A percentile compares a stretch with the other conserved stretches of the same genome.
These are phyloP conservation scores for Dascyllus trimaculatus DNA, from an alignment of 2,113 vertebrate species.

Conservation along the genomic window DNA sequence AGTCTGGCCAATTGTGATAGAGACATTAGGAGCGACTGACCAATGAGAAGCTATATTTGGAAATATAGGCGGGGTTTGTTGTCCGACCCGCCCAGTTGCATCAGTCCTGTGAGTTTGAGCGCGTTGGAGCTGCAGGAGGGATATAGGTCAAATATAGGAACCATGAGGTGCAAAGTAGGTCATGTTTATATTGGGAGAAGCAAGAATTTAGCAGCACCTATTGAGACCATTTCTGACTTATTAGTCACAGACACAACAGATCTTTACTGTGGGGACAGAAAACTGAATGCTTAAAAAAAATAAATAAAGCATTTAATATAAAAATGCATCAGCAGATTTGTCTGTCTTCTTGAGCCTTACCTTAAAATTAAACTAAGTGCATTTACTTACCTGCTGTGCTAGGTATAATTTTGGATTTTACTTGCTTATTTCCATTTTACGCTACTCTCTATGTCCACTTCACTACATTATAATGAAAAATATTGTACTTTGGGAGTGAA, in stretches of 20 bases:
- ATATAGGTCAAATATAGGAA: slow-evolving; percentile 51
- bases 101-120: slow-evolving; percentile 40
- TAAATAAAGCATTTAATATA: neutral
- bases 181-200: slow-evolving; percentile 11
- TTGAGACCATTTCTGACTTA: neutral
- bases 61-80: slow-evolving; percentile 29
- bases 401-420: too few relatives aligned
- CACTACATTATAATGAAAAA: too few relatives aligned
- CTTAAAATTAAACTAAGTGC: too few relatives aligned
- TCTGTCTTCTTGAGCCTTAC: too few relatives aligned
- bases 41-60: slow-evolving; percentile 26
- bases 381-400: too few relatives aligned
- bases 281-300: neutral
- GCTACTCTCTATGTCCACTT: too few relatives aligned
- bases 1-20: slow-evolving; percentile 59
- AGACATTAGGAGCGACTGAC: neutral
- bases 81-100: slow-evolving; percentile 50
- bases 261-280: neutral
- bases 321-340: too few relatives aligned
- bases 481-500: too few relatives aligned
- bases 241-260: neutral
- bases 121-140: neutral
- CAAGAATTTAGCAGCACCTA: too few relatives aligned
- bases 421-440: too few relatives aligned
- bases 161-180: slow-evolving; percentile 3